These are phyloP conservation scores for Cebus imitator DNA, from an alignment of 2,113 vertebrate species.

Conservation along the genomic window DNA sequence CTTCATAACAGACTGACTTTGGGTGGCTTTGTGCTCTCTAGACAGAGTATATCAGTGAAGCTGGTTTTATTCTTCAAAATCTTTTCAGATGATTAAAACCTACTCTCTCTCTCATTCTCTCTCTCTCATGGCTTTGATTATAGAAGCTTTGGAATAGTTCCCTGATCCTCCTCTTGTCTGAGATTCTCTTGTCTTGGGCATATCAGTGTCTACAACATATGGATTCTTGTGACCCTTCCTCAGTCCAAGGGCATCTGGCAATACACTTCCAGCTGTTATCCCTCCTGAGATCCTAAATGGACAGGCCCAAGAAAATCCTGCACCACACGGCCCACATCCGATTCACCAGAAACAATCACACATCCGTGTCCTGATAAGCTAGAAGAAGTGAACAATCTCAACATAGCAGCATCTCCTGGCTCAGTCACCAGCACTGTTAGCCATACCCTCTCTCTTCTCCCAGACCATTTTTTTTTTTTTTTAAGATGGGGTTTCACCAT, in stretches of 20 bases:
- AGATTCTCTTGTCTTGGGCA: not conserved
- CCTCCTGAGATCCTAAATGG: not conserved
- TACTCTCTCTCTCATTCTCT: not conserved
- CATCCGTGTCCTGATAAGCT: not conserved
- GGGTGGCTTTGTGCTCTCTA: not conserved
- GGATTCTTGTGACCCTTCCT: not conserved
- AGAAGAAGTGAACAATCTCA: not conserved
- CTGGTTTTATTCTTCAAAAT: not conserved
- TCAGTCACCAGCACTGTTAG: not conserved
- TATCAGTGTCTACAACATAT: not conserved
- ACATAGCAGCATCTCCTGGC: not conserved
- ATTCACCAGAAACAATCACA: not conserved
- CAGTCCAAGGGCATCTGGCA: not conserved
- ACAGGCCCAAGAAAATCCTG: not conserved
- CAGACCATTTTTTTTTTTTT: not conserved
- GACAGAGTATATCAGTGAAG: not conserved
- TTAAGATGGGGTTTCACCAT: too few species aligned
- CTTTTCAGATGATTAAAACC: not conserved
- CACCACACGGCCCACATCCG: not conserved
- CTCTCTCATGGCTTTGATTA: not conserved
- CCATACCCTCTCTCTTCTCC: not conserved
- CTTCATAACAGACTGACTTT: not conserved
- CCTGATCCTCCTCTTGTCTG: not conserved
- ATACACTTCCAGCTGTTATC: rapidly evolving
- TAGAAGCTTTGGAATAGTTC: not conserved